Percentiles rank a stretch among this genome's conserved stretches.
phyloP scores from a whole-genome alignment of 2,113 vertebrate genomes.

The Halcyon senegalensis region DNA sequence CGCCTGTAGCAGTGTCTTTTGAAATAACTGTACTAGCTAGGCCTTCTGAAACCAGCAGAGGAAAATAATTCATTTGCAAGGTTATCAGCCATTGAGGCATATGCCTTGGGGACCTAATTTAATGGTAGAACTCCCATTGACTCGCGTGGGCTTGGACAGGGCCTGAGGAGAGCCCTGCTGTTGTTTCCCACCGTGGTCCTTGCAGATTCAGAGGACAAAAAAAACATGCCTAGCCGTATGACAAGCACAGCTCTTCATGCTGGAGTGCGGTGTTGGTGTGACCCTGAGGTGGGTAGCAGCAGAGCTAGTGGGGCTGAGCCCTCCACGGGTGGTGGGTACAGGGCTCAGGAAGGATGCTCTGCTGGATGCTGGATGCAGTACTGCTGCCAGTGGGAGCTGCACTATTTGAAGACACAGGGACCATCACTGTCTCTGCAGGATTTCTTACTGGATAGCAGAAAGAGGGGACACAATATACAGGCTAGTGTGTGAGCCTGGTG shows the following conservation, averaged over 20 bases:
- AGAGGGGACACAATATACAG: background rate
- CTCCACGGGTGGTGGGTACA: background rate
- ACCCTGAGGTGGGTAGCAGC: background rate
- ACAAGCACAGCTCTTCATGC: background rate
- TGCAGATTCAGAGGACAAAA: background rate
- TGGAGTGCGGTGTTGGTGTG: background rate
- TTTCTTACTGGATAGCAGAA: background rate
- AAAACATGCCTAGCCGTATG: background rate
- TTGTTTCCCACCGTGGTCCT: background rate
- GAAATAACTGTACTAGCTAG: slow-evolving; percentile 17
- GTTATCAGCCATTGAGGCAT: background rate
- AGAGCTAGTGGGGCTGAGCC: background rate
- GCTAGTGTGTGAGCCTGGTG: background rate
- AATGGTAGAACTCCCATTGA: slow-evolving; percentile 13
- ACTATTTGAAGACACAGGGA: background rate
- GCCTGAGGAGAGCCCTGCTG: background rate
- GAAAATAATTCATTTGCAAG: slow-evolving; percentile 26
- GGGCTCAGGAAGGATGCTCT: background rate
- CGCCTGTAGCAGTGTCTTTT: slow-evolving; percentile 40
- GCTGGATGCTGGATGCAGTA: background rate
- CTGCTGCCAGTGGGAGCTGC: background rate
- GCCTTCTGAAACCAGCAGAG: background rate
- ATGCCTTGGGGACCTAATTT: slow-evolving; percentile 7
- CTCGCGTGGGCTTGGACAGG: background rate
- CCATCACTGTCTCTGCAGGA: background rate